These are phyloP conservation scores for Octomys mimax DNA, from an alignment of 2,797 vertebrate species.

Conservation along the genomic window DNA sequence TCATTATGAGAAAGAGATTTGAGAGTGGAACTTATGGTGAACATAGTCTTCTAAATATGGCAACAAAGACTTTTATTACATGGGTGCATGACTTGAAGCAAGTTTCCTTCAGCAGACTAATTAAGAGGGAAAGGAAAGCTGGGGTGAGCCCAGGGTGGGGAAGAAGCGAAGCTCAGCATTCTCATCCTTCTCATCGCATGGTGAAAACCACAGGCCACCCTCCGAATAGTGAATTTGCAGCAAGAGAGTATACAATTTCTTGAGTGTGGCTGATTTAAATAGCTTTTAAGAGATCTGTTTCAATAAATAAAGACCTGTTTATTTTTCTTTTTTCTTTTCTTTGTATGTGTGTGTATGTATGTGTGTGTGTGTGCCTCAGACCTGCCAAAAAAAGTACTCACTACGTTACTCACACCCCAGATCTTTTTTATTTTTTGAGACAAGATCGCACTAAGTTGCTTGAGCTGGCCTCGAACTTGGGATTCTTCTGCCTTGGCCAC, in stretches of 20 bases:
- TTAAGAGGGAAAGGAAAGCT: slow-evolving; percentile 70
- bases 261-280: background rate
- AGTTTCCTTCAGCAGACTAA: slow-evolving; percentile 66
- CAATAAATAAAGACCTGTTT: background rate
- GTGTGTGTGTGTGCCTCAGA: too few relatives aligned
- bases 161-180: background rate
- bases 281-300: slow-evolving; percentile 1
- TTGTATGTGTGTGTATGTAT: too few relatives aligned
- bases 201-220: background rate
- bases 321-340: background rate
- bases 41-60: slow-evolving; percentile 72
- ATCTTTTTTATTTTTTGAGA: background rate
- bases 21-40: slow-evolving; percentile 69
- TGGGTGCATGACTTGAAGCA: slow-evolving; percentile 60
- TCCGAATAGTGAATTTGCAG: background rate
- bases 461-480: background rate
- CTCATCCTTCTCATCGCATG: background rate
- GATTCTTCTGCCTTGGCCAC: background rate
- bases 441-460: background rate
- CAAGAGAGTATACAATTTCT: background rate
- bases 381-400: background rate
- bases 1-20: slow-evolving; percentile 68
- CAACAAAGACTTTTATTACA: slow-evolving; percentile 68
- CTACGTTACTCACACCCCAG: background rate
- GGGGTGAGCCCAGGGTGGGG: background rate